These are phyloP conservation scores for Xenopus petersii DNA, from an alignment of 2,797 vertebrate genomes.

Conservation along the genomic window DNA sequence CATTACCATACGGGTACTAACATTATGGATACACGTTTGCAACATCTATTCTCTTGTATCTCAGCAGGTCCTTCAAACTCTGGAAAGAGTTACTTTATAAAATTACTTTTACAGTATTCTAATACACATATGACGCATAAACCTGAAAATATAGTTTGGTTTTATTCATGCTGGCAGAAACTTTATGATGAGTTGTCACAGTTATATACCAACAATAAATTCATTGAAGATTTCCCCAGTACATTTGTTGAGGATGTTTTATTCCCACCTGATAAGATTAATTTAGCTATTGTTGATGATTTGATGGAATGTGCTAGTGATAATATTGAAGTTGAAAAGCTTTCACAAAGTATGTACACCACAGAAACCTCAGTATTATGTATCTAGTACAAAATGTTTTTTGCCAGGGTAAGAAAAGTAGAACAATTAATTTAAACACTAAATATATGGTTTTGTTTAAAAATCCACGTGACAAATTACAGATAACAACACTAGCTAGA, in stretches of 20 bases:
- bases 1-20: no score
- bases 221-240: neutral
- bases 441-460: neutral
- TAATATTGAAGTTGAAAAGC: neutral
- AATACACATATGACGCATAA: neutral
- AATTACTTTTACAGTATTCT: neutral
- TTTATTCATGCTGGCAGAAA: neutral
- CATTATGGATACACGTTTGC: no score
- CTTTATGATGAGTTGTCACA: neutral
- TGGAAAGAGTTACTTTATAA: neutral
- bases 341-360: constrained; percentile 11
- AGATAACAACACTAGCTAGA: no score
- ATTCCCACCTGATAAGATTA: neutral
- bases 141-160: neutral
- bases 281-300: neutral
- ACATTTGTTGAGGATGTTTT: neutral
- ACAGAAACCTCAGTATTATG: constrained; percentile 18
- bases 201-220: neutral
- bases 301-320: neutral
- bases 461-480: no score
- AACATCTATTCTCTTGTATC: neutral
- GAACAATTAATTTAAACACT: constrained; percentile 2
- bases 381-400: constrained; percentile 13
- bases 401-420: neutral
- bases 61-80: neutral